Percentiles rank a stretch among this genome's conserved stretches.
phyloP scores from a whole-genome alignment of 2,888 invertebrate species.

The Meteorus colon region DNA sequence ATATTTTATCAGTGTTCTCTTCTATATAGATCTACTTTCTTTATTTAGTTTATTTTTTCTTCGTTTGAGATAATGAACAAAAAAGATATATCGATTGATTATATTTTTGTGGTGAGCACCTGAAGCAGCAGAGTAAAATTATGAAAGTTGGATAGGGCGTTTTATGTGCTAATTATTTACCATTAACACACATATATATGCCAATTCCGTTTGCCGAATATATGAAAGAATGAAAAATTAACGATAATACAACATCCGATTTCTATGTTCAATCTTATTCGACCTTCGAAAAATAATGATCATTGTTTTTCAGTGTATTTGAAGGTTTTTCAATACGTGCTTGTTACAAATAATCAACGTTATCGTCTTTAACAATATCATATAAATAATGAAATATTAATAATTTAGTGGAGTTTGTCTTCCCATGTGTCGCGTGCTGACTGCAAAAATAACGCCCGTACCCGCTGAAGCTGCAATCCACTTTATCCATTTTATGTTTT shows the following conservation, averaged over 20 bases:
- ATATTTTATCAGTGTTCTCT: conserved; percentile 57
- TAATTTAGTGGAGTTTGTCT: background rate
- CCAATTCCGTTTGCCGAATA: conserved; percentile 23
- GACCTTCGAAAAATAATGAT: background rate
- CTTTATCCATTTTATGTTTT: background rate
- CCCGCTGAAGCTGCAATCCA: background rate
- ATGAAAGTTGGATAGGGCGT: conserved; percentile 43
- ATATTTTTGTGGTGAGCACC: conserved; percentile 37
- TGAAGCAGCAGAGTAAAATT: conserved; percentile 48
- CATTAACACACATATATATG: background rate
- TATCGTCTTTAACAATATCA: background rate
- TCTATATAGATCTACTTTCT: conserved; percentile 48
- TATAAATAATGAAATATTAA: background rate
- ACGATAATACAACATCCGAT: background rate
- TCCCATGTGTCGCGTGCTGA: background rate
- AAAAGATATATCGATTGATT: conserved; percentile 6
- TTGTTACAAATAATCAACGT: background rate
- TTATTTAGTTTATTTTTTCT: conserved; percentile 39
- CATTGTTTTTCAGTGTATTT: background rate
- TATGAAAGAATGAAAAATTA: background rate
- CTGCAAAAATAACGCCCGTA: background rate
- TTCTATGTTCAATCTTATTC: background rate
- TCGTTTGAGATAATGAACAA: conserved; percentile 12
- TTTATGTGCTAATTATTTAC: conserved; percentile 13
- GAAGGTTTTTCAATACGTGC: background rate